These are phyloP conservation scores for Podarcis raffonei DNA, from an alignment of 2,113 vertebrate genomes.

Conservation along the genomic window DNA sequence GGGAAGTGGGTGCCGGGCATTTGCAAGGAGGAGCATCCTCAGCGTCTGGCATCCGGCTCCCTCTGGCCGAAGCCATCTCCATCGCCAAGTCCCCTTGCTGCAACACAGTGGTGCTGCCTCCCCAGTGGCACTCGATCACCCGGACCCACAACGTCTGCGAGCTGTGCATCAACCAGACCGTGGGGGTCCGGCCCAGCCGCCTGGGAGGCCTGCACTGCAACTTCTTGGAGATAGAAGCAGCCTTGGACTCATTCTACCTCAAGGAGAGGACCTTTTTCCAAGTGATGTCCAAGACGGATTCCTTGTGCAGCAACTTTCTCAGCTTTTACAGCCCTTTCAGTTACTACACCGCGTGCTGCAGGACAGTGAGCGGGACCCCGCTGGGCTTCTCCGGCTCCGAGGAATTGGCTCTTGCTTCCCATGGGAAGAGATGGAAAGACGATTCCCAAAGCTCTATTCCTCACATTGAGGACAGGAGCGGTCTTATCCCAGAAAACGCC, in stretches of 20 bases:
- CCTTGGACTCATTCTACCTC: slow-evolving; percentile 84
- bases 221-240: slow-evolving; percentile 75
- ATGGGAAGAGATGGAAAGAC: slow-evolving; percentile 65
- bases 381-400: slow-evolving; percentile 65
- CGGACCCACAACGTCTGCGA: slow-evolving; percentile 84
- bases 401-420: slow-evolving; percentile 70
- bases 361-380: slow-evolving; percentile 70
- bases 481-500: slow-evolving; percentile 53
- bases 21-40: slow-evolving; percentile 45
- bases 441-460: slow-evolving; percentile 65
- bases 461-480: slow-evolving; percentile 82
- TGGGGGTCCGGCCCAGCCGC: slow-evolving; percentile 60
- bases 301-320: slow-evolving; percentile 83
- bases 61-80: slow-evolving; percentile 19
- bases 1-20: slow-evolving; percentile 57
- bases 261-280: slow-evolving; percentile 77
- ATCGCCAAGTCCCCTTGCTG: slow-evolving; percentile 78
- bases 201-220: slow-evolving; percentile 75
- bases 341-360: slow-evolving; percentile 92
- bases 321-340: slow-evolving; percentile 86
- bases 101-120: slow-evolving; percentile 82
- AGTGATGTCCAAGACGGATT: slow-evolving; percentile 63
- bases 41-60: slow-evolving; percentile 18
- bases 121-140: slow-evolving; percentile 74
- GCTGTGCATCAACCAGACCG: slow-evolving; percentile 81